phyloP scores from a whole-genome alignment of 2,113 vertebrate genomes.

The Cathartes aura region DNA sequence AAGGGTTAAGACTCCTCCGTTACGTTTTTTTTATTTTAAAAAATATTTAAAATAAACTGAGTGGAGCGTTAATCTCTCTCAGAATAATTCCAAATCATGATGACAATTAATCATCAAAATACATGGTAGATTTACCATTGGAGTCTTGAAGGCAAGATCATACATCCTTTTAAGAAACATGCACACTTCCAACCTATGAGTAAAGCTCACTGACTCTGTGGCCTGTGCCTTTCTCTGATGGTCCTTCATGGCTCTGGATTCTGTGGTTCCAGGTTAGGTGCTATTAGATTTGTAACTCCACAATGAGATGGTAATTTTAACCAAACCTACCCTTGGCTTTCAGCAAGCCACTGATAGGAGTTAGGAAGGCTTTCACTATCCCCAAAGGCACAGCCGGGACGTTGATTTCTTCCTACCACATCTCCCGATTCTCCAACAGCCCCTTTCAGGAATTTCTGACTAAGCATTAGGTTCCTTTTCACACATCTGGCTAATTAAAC shows the following conservation, averaged over 20 bases:
- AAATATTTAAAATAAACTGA: background rate
- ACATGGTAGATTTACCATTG: background rate
- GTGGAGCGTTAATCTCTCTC: background rate
- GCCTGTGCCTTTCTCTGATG: background rate
- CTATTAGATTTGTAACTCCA: background rate
- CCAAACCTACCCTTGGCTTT: background rate
- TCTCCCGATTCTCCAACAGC: background rate
- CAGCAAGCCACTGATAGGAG: background rate
- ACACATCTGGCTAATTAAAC: background rate
- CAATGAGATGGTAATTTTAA: background rate
- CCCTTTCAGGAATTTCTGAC: background rate
- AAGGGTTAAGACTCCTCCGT: background rate
- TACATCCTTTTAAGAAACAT: background rate
- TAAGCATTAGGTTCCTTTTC: background rate
- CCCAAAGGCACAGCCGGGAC: background rate
- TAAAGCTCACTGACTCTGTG: background rate
- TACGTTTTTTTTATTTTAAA: background rate
- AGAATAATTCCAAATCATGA: background rate
- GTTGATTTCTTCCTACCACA: background rate
- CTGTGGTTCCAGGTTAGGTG: background rate
- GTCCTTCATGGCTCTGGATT: background rate
- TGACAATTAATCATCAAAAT: background rate
- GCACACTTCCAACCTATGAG: background rate
- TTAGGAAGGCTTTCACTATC: background rate
- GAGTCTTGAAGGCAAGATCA: background rate